Conservation (phyloP, 2,797 vertebrate species). For the Pteronotus mesoamericanus region DNA sequence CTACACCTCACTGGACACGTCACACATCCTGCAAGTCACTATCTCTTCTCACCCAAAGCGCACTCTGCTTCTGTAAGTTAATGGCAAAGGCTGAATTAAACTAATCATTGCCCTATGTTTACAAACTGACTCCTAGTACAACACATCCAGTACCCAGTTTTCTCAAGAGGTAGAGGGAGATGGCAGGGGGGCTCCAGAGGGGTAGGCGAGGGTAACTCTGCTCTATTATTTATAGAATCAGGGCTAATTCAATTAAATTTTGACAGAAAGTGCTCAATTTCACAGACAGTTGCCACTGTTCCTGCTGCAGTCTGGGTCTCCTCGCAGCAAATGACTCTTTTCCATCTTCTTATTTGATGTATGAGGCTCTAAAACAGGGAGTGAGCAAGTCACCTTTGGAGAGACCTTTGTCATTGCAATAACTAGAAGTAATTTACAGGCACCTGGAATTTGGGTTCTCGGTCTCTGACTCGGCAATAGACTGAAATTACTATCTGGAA, state of each 20-base stretch:
- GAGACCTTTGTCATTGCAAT: constrained; percentile 84
- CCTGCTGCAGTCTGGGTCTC: constrained; percentile 77
- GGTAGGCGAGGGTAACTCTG: constrained; percentile 2
- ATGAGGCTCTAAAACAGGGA: constrained; percentile 89
- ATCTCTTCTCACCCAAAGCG: not conserved
- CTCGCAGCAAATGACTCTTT: constrained; percentile 67
- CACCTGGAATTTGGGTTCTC: constrained; percentile 82
- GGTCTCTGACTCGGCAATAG: constrained; percentile 74
- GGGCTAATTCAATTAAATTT: constrained; percentile 89
- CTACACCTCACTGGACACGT: not conserved
- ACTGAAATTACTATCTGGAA: constrained; percentile 65
- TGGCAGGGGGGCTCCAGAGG: not conserved
- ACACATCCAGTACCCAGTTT: constrained; percentile 40
- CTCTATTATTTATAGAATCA: constrained; percentile 81
- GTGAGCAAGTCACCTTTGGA: constrained; percentile 92
- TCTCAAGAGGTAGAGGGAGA: constrained; percentile 59
- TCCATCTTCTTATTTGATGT: constrained; percentile 83
- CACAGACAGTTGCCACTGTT: constrained; percentile 79
- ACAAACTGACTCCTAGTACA: constrained; percentile 52
- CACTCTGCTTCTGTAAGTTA: constrained; percentile 56
- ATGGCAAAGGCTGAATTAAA: constrained; percentile 69
- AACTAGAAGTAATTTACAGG: constrained; percentile 87
- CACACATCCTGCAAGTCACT: not conserved
- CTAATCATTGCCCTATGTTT: constrained; percentile 65
- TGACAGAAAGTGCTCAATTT: constrained; percentile 87